Base-by-base conservation (phyloP, 2,888 invertebrate species). In the Stenodema calcarata region DNA sequence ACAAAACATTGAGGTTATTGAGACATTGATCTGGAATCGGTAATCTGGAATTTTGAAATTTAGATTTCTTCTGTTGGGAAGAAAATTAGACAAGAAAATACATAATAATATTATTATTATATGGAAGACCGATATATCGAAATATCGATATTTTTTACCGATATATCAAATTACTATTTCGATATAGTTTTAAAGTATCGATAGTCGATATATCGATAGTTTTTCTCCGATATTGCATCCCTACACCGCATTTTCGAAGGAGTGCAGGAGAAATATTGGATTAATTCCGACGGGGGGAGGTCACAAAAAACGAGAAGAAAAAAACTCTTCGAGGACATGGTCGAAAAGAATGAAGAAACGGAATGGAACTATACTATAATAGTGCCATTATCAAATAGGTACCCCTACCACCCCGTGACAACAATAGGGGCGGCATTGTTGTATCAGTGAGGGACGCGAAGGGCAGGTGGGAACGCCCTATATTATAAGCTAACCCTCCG, bases 391-490 rank as follows among this genome's bases (percentile, higher is more conserved):
- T 73, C 70, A 44, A 84, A 84, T 84, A 70, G 70, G 70, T 70
- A 41, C 80, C 80, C 54, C 80, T 80, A 28, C 80, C 47, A 28
- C 78, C 9, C 73, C 16, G 16, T 11, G 41, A 44, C 44, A 42
- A 78, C 44, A 78, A 73, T 78, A 78, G 78, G 78, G 44, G 78
- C 44, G 82, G 54, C 54, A 35, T 54, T 82, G 82, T 69, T 35
- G 30, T 41, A 41, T 82, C 42, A 23, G 44, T 18, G 28, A 42
- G 16, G 44, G 44, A 44, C 78, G 44, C 27, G 44, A 23, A 78
- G 62, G 69, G 84, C 84, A 84, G 84, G 84, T 84, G 84, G 84
- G 84, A 84, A 84, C 84, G 84, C 84, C 84, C 84, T 75, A 62
- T 47, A 69, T 82, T 82, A 82, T 82, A 82, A 82, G 84, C 84